phyloP scores from a whole-genome alignment of 2,797 vertebrate genomes.

The Brachyrhaphis roseni region DNA sequence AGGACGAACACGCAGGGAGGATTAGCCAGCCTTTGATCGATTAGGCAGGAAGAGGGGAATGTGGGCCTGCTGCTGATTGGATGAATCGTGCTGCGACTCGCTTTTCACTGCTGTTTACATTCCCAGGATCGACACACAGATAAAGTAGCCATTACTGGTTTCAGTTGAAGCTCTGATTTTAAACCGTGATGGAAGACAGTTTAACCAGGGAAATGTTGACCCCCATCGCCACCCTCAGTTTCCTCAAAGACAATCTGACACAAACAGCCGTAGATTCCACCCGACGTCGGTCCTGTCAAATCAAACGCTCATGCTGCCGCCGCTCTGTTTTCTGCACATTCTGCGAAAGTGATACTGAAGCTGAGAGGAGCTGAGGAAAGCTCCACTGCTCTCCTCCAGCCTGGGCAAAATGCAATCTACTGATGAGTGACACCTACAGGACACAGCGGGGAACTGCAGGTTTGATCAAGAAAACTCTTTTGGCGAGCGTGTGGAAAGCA shows the following conservation, averaged over 20 bases:
- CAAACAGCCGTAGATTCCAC: slow-evolving; percentile 30
- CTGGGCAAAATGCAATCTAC: slow-evolving; percentile 7
- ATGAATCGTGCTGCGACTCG: slow-evolving; percentile 49
- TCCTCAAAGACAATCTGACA: slow-evolving; percentile 31
- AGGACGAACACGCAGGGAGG: slow-evolving; percentile 42
- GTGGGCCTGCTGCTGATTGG: slow-evolving; percentile 35
- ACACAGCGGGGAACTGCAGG: slow-evolving; percentile 27
- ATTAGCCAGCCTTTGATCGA: slow-evolving; percentile 71
- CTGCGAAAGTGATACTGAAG: slow-evolving; percentile 33
- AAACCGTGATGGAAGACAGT: slow-evolving; percentile 5
- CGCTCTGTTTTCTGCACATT: slow-evolving; percentile 43
- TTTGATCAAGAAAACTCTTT: slow-evolving; percentile 1
- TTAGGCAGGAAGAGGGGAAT: slow-evolving; percentile 60
- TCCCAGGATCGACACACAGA: slow-evolving; percentile 18
- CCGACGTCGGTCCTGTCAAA: slow-evolving; percentile 36
- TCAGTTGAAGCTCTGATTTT: slow-evolving; percentile 15
- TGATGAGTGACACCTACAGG: slow-evolving; percentile 57
- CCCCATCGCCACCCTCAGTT: neutral
- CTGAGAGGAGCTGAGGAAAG: slow-evolving; percentile 25
- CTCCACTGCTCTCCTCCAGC: slow-evolving; percentile 18
- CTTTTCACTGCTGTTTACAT: slow-evolving; percentile 48
- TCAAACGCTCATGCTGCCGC: slow-evolving; percentile 39
- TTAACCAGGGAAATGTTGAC: slow-evolving; percentile 1
- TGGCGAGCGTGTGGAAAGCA: slow-evolving; percentile 9
- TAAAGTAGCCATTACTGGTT: slow-evolving; percentile 9